These are phyloP conservation scores for Sterrhoptilus dennistouni DNA, from an alignment of 2,113 vertebrate genomes.

Conservation along the genomic window DNA sequence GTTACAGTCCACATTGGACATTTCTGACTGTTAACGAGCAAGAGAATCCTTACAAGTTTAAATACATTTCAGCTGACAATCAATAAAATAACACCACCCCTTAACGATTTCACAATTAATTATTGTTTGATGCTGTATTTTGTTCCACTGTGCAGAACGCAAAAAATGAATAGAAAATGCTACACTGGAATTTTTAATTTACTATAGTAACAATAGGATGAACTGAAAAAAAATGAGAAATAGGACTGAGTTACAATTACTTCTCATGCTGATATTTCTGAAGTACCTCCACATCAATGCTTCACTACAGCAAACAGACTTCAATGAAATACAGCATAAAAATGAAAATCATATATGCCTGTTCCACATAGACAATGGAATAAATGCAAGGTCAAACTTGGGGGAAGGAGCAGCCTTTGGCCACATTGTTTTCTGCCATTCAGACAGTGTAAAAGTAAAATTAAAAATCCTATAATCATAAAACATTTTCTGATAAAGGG, in stretches of 20 bases:
- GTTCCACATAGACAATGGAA: neutral
- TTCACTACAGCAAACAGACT: neutral
- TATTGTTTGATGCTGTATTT: neutral
- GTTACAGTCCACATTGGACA: accelerated
- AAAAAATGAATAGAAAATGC: neutral
- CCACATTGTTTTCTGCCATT: neutral
- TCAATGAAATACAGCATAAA: neutral
- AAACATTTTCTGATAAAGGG: neutral
- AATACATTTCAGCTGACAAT: neutral
- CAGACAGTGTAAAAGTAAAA: neutral
- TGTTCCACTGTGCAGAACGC: neutral
- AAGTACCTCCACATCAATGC: neutral
- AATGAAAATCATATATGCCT: neutral
- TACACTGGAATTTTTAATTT: neutral
- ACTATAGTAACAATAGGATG: neutral
- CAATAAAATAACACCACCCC: neutral
- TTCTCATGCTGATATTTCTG: neutral
- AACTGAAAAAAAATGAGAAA: neutral
- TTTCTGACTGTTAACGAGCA: neutral
- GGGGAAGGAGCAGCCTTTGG: neutral
- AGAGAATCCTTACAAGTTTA: neutral
- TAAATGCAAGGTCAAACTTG: neutral
- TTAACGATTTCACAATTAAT: neutral
- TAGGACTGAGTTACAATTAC: neutral
- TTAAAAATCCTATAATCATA: neutral